phyloP scores from a whole-genome alignment of 2,797 vertebrate species.

The Melanogrammus aeglefinus region DNA sequence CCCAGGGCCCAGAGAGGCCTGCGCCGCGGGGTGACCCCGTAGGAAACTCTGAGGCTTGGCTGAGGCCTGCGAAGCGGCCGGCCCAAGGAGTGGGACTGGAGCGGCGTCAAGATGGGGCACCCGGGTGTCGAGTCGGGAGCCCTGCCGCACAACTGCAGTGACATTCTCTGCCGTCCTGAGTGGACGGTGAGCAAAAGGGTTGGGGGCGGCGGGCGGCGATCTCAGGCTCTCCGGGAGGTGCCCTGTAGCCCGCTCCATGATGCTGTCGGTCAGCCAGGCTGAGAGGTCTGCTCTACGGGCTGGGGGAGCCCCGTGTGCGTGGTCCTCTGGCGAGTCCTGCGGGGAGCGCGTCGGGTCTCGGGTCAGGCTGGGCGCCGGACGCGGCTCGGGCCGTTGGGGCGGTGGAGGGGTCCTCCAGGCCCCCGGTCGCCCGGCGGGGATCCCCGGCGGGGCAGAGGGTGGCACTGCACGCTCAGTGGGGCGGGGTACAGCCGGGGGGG shows the following conservation, averaged over 20 bases:
- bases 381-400: neutral
- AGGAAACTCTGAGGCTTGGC: slow-evolving; percentile 1
- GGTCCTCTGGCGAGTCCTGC: neutral
- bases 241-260: slow-evolving; percentile 40
- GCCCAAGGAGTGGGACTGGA: neutral
- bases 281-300: slow-evolving; percentile 3
- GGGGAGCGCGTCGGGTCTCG: neutral
- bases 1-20: slow-evolving; percentile 11
- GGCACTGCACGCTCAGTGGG: neutral
- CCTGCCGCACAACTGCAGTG: too few relatives aligned
- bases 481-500: neutral
- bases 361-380: neutral
- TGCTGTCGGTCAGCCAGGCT: slow-evolving; percentile 32
- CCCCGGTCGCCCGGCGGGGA: slow-evolving; percentile 13
- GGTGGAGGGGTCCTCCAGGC: neutral
- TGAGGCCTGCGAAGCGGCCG: accelerated
- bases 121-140: neutral
- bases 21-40: neutral
- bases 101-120: neutral
- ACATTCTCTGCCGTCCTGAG: neutral
- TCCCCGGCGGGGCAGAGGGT: neutral
- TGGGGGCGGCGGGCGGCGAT: neutral
- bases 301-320: neutral
- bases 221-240: slow-evolving; percentile 40
- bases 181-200: neutral